These are phyloP conservation scores for Drosophila willistoni DNA, from an alignment of 1,140 invertebrate genomes.

Conservation along the genomic window DNA sequence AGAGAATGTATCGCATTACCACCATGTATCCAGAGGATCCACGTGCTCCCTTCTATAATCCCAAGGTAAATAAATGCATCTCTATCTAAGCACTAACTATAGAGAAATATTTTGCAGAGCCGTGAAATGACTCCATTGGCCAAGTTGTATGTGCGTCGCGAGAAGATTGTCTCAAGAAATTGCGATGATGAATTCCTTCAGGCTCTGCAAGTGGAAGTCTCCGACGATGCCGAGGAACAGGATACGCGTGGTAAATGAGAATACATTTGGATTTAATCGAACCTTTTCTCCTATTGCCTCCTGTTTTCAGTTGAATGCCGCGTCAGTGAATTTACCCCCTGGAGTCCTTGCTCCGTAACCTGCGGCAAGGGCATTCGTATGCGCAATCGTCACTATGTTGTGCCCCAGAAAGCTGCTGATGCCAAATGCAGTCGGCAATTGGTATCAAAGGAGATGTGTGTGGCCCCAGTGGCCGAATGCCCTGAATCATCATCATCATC, in stretches of 20 bases:
- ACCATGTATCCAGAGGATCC: slow-evolving; percentile 9
- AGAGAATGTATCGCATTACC: slow-evolving; percentile 84
- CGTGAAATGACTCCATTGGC: slow-evolving; percentile 92
- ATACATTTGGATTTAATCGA: neutral
- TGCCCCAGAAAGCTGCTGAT: slow-evolving; percentile 91
- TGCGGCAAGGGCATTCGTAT: slow-evolving; percentile 95
- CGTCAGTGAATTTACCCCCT: slow-evolving; percentile 89
- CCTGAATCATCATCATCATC: slow-evolving; percentile 53
- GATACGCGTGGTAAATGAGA: slow-evolving; percentile 87
- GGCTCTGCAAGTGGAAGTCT: slow-evolving; percentile 86
- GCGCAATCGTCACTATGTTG: slow-evolving; percentile 89
- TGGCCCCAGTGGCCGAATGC: slow-evolving; percentile 89
- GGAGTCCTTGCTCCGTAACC: slow-evolving; percentile 92
- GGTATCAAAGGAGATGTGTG: slow-evolving; percentile 94
- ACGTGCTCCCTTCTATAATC: neutral
- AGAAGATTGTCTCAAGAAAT: slow-evolving; percentile 88
- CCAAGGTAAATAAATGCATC: slow-evolving; percentile 38
- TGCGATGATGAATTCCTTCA: slow-evolving; percentile 88
- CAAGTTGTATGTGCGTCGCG: slow-evolving; percentile 88
- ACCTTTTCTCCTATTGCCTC: neutral
- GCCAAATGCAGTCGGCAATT: slow-evolving; percentile 91
- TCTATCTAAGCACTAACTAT: slow-evolving; percentile 93
- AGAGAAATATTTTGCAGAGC: slow-evolving; percentile 92
- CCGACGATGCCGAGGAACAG: slow-evolving; percentile 90
- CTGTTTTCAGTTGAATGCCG: slow-evolving; percentile 88